Evolutionary conservation across 2,888 invertebrate genomes (phyloP), one percentile per base, ranked within the genome.

Genomic region (Athalia circularis): DNA sequence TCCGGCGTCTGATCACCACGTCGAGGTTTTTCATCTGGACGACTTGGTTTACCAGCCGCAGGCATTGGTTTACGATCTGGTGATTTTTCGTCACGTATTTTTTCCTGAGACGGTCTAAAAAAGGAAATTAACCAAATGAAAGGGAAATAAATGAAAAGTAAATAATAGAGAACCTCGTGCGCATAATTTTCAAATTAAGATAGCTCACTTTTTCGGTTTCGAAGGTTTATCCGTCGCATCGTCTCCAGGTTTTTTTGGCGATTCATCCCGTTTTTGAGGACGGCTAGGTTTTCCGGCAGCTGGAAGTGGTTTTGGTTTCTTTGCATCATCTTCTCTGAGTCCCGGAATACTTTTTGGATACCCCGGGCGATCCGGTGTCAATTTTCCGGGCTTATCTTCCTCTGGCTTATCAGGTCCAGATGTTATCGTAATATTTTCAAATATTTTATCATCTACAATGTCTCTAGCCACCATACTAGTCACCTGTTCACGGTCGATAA

Each of bases 231-330:
- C 72, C 57, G 59, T 29, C 29, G 29, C 59, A 47, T 72, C 80
- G 52, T 83, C 80, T 45, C 78, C 80, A 61, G 80, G 74, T 7
- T 79, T 80, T 54, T 77, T 79, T 3, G 83, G 82, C 45, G 80
- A 84, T 7, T 83, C 87, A 13, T 87, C 87, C 0, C 82, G 83
- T 9, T 79, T 83, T 54, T 75, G 80, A 9, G 88, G 84, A 67
- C 88, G 82, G 74, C 87, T 87, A 3, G 88, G 88, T 77, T 88
- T 89, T 0, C 87, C 88, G 74, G 87, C 87, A 4, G 88, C 85
- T 11, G 88, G 85, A 75, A 85, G 84, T 77, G 86, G 74, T 77
- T 87, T 89, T 3, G 87, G 84, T 81, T 86, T 88, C 29, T 48
- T 47, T 29, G 45, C 13, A 72, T 87, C 87, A 74, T 89, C 87